Evolutionary conservation across 2,113 vertebrate genomes (phyloP).

Genomic region (Dromaius novaehollandiae): DNA sequence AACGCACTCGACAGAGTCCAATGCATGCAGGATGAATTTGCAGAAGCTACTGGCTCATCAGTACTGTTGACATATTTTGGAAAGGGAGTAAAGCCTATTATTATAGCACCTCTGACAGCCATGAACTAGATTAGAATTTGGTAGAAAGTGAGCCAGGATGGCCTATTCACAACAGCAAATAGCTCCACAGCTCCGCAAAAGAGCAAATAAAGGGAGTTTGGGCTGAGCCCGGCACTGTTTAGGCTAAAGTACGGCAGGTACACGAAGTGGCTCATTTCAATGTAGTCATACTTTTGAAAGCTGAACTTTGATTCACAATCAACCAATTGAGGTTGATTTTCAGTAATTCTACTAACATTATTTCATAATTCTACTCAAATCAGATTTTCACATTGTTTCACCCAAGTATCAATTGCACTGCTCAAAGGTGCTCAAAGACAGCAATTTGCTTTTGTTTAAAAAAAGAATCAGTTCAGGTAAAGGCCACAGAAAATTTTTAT

Average conservation of each 20-base stretch:
- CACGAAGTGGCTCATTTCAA: not conserved
- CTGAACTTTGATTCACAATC: too few species aligned
- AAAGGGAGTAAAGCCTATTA: not conserved
- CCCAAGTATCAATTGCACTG: too few species aligned
- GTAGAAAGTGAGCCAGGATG: not conserved
- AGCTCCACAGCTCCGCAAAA: not conserved
- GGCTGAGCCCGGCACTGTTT: not conserved
- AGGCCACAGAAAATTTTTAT: too few species aligned
- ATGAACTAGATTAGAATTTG: not conserved
- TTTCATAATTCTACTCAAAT: too few species aligned
- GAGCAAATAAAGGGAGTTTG: not conserved
- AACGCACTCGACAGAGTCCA: not conserved
- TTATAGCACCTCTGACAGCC: not conserved
- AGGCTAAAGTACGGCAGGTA: not conserved
- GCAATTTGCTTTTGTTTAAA: too few species aligned
- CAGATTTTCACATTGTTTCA: too few species aligned
- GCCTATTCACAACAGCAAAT: not conserved
- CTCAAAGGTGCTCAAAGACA: too few species aligned
- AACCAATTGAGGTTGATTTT: not conserved
- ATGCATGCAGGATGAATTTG: not conserved
- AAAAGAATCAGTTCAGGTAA: too few species aligned
- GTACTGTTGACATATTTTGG: not conserved
- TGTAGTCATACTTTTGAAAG: not conserved
- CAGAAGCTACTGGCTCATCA: not conserved
- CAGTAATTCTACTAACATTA: not conserved